Evolutionary conservation across 2,888 invertebrate species (phyloP).

Genomic region (Hydraecia micacea): DNA sequence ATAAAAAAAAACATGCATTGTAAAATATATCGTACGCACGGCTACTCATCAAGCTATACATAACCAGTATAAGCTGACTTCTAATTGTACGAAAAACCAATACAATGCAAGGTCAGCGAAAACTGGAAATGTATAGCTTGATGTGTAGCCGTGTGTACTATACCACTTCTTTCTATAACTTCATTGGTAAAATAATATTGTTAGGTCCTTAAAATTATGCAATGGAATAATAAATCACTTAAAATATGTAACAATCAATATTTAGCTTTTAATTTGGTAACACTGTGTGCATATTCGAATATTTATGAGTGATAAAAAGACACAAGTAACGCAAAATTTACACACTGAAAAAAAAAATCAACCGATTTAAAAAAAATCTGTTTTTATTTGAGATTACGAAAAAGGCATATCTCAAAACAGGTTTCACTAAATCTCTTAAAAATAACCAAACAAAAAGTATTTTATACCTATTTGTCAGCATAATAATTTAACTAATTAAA

Average conservation of each 20-base stretch:
- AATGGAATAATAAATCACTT: slow-evolving; percentile 43
- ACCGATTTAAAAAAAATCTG: not conserved
- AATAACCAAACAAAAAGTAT: slow-evolving; percentile 46
- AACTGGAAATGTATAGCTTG: too few relatives aligned
- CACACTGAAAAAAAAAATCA: slow-evolving; percentile 1
- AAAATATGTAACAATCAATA: slow-evolving; percentile 16
- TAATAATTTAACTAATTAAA: slow-evolving; percentile 16
- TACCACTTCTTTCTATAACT: slow-evolving; percentile 3
- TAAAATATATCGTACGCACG: slow-evolving; percentile 20
- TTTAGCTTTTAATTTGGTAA: slow-evolving; percentile 17
- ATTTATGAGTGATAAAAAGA: not conserved
- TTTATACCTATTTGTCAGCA: slow-evolving; percentile 31
- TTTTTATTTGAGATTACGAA: not conserved
- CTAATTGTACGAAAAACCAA: too few relatives aligned
- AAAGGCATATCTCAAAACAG: slow-evolving; percentile 5
- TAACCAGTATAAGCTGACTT: too few relatives aligned
- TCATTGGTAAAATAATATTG: slow-evolving; percentile 15
- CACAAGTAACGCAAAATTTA: not conserved
- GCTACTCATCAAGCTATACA: too few relatives aligned
- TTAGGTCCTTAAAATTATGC: slow-evolving; percentile 42
- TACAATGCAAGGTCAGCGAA: too few relatives aligned
- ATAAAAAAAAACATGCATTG: not conserved
- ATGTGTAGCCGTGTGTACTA: too few relatives aligned
- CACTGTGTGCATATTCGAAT: slow-evolving; percentile 18
- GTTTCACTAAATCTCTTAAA: slow-evolving; percentile 6